phyloP scores from a whole-genome alignment of 1,140 invertebrate genomes.

The Trichonephila inaurata region DNA sequence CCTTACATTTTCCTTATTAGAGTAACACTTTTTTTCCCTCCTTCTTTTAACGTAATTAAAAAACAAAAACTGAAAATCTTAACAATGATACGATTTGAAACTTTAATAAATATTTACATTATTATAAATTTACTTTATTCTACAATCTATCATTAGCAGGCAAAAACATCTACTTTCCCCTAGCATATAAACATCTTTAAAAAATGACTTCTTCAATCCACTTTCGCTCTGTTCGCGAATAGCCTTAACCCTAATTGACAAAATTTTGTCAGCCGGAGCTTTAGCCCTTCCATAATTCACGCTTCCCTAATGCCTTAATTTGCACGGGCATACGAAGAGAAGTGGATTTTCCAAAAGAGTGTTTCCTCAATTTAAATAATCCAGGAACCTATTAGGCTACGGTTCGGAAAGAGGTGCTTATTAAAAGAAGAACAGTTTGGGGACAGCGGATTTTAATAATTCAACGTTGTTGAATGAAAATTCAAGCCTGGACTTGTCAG shows the following conservation, averaged over 20 bases:
- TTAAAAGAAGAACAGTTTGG: slow-evolving; percentile 51
- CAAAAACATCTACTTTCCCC: neutral
- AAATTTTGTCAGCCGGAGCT: slow-evolving; percentile 59
- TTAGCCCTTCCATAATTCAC: slow-evolving; percentile 56
- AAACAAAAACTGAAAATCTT: too few relatives aligned
- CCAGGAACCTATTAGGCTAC: slow-evolving; percentile 34
- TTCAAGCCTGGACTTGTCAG: slow-evolving; percentile 54
- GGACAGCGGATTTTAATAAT: slow-evolving; percentile 63
- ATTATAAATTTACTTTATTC: too few relatives aligned
- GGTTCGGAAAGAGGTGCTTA: slow-evolving; percentile 3
- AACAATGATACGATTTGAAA: too few relatives aligned
- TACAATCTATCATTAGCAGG: too few relatives aligned
- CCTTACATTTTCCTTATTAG: too few relatives aligned
- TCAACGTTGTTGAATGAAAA: slow-evolving; percentile 56
- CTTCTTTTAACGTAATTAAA: too few relatives aligned
- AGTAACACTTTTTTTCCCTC: too few relatives aligned
- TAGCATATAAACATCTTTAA: neutral
- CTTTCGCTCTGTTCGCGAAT: neutral
- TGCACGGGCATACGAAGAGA: neutral
- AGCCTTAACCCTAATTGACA: slow-evolving; percentile 59
- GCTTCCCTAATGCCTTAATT: slow-evolving; percentile 55
- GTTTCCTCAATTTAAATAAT: slow-evolving; percentile 70
- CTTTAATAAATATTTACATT: too few relatives aligned
- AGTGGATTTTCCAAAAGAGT: slow-evolving; percentile 56
- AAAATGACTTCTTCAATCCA: neutral